Conservation (phyloP, 2,888 invertebrate genomes). For the Cantharis rufa region DNA sequence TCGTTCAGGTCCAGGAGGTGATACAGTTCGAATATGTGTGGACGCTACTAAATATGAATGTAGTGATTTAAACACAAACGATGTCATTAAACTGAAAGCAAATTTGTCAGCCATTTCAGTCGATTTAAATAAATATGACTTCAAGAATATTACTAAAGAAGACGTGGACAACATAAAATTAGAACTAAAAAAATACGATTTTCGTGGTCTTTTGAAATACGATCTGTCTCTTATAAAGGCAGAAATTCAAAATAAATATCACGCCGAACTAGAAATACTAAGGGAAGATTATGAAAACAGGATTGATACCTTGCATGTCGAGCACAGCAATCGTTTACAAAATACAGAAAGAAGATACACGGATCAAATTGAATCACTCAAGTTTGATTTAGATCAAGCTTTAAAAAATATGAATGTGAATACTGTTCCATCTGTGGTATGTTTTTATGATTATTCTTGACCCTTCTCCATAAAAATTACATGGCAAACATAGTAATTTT, state of each 20-base stretch:
- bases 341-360: slow-evolving; percentile 58
- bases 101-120: slow-evolving; percentile 41
- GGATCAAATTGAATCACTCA: slow-evolving; percentile 59
- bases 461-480: background rate
- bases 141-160: slow-evolving; percentile 43
- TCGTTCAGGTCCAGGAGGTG: slow-evolving; percentile 30
- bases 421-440: slow-evolving; percentile 61
- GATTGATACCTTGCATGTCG: slow-evolving; percentile 55
- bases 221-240: slow-evolving; percentile 40
- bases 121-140: slow-evolving; percentile 39
- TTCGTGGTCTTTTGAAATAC: slow-evolving; percentile 43
- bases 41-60: slow-evolving; percentile 28
- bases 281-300: slow-evolving; percentile 50
- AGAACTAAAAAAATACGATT: slow-evolving; percentile 42
- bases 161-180: slow-evolving; percentile 40
- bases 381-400: slow-evolving; percentile 57
- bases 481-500: too few species aligned
- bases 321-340: slow-evolving; percentile 55
- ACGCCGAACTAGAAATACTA: slow-evolving; percentile 50
- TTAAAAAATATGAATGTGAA: slow-evolving; percentile 49
- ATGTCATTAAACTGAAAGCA: slow-evolving; percentile 44
- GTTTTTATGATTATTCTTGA: slow-evolving; percentile 20
- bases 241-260: slow-evolving; percentile 55
- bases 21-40: slow-evolving; percentile 4
- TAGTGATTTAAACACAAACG: slow-evolving; percentile 40